A percentile compares a stretch with the other conserved stretches of the same genome.
Conservation (phyloP, 2,888 invertebrate genomes). For the Entomobrya proxima region DNA sequence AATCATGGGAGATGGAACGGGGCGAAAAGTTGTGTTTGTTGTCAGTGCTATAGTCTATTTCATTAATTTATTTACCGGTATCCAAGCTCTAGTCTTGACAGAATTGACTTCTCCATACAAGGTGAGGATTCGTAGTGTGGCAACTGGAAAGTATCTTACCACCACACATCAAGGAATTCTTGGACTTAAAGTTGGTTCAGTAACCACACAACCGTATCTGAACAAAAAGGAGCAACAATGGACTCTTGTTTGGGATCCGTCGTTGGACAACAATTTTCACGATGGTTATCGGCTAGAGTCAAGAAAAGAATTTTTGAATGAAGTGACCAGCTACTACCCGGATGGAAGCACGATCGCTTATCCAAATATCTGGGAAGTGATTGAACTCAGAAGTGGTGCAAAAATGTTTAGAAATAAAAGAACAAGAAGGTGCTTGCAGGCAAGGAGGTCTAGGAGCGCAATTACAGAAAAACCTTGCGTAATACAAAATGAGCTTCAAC, state of each 20-base stretch:
- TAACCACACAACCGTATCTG: constrained; percentile 54
- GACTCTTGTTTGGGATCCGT: constrained; percentile 68
- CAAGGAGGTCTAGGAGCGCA: constrained; percentile 39
- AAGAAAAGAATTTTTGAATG: constrained; percentile 65
- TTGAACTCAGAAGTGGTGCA: constrained; percentile 49
- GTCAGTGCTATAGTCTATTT: neutral
- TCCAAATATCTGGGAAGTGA: constrained; percentile 70
- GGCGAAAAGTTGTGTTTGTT: neutral
- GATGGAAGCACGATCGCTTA: constrained; percentile 66
- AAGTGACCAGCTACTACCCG: constrained; percentile 68
- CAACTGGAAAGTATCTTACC: constrained; percentile 57
- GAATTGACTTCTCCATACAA: constrained; percentile 70
- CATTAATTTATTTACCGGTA: neutral
- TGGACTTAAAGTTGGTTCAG: constrained; percentile 62
- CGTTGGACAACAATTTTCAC: constrained; percentile 48
- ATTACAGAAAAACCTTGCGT: constrained; percentile 65
- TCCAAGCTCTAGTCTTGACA: constrained; percentile 49
- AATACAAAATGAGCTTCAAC: constrained; percentile 60
- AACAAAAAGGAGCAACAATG: constrained; percentile 51
- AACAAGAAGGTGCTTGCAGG: constrained; percentile 63
- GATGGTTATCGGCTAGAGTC: constrained; percentile 70
- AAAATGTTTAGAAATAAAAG: constrained; percentile 67
- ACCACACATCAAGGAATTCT: constrained; percentile 67
- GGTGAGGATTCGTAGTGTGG: constrained; percentile 46
- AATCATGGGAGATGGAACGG: neutral